phyloP scores from a whole-genome alignment of 2,888 invertebrate genomes.

The Pilophorus perplexus region DNA sequence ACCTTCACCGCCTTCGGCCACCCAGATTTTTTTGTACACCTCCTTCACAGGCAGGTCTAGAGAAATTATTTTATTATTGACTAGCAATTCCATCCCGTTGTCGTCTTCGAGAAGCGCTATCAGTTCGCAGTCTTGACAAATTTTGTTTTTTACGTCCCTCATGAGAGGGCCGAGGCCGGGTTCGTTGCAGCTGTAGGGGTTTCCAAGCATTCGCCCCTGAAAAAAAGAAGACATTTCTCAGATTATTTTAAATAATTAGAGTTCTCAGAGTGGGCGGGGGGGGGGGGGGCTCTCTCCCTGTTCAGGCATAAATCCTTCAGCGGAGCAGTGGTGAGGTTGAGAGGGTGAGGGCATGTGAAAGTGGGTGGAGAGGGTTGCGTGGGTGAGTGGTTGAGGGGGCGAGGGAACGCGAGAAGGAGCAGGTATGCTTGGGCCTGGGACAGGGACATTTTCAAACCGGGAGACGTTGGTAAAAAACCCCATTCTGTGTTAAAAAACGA shows the following conservation, averaged over 20 bases:
- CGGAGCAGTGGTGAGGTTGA: too few species aligned
- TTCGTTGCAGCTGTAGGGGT: conserved; percentile 93
- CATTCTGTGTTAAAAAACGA: not conserved
- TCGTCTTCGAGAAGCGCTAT: conserved; percentile 98
- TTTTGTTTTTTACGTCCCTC: conserved; percentile 98
- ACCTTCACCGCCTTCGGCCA: conserved; percentile 82
- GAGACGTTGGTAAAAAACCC: too few species aligned
- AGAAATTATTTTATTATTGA: conserved; percentile 97
- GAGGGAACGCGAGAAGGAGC: too few species aligned
- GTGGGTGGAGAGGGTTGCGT: too few species aligned
- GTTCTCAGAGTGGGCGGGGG: too few species aligned
- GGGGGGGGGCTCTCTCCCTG: too few species aligned
- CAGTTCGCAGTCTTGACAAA: conserved; percentile 95
- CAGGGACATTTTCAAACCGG: too few species aligned
- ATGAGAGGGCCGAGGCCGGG: conserved; percentile 93
- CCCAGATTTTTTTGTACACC: conserved; percentile 72
- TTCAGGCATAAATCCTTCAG: too few species aligned
- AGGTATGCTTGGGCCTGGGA: too few species aligned
- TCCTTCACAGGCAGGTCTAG: conserved; percentile 94
- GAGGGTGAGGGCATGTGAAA: too few species aligned
- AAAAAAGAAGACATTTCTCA: conserved; percentile 2
- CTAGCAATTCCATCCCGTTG: conserved; percentile 96
- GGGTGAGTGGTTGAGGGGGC: too few species aligned
- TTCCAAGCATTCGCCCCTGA: conserved; percentile 92
- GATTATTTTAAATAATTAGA: too few species aligned